Evolutionary conservation across 2,888 invertebrate species (phyloP).

Genomic region (Euplexia lucipara): DNA sequence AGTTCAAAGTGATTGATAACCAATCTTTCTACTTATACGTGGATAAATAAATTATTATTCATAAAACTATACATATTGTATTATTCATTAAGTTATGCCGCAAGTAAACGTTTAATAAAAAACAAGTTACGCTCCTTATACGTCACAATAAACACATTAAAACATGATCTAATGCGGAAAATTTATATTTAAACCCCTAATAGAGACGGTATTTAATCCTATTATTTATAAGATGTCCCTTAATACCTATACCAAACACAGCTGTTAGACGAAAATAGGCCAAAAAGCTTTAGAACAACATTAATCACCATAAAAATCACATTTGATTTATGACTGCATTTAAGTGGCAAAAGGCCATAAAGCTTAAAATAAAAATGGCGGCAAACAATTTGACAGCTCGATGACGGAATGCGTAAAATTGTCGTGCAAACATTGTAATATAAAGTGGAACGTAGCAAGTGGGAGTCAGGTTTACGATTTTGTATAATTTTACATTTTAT

Average conservation of each 20-base stretch:
- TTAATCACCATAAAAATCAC: constrained; percentile 63
- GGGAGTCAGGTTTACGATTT: constrained; percentile 33
- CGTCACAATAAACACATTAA: constrained; percentile 21
- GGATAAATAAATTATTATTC: no score
- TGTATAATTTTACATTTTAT: constrained; percentile 14
- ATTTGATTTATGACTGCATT: constrained; percentile 63
- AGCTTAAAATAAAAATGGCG: constrained; percentile 61
- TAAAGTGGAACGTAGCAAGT: constrained; percentile 27
- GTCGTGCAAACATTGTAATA: constrained; percentile 55
- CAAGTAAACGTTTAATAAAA: no score
- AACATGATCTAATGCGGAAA: constrained; percentile 39
- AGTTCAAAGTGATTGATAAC: no score
- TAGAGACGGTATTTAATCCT: constrained; percentile 53
- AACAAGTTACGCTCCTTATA: constrained; percentile 10
- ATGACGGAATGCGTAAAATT: constrained; percentile 60
- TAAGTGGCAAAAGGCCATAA: constrained; percentile 59
- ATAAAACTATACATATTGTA: no score
- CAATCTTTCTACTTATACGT: no score
- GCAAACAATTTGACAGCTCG: constrained; percentile 57
- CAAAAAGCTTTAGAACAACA: constrained; percentile 53
- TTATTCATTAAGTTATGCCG: no score
- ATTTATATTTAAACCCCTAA: constrained; percentile 29
- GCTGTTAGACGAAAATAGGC: constrained; percentile 54
- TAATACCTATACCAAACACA: constrained; percentile 40
- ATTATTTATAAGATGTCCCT: constrained; percentile 59